Conservation (phyloP, 2,113 vertebrate genomes). For the Psittacula cyanocephala region DNA sequence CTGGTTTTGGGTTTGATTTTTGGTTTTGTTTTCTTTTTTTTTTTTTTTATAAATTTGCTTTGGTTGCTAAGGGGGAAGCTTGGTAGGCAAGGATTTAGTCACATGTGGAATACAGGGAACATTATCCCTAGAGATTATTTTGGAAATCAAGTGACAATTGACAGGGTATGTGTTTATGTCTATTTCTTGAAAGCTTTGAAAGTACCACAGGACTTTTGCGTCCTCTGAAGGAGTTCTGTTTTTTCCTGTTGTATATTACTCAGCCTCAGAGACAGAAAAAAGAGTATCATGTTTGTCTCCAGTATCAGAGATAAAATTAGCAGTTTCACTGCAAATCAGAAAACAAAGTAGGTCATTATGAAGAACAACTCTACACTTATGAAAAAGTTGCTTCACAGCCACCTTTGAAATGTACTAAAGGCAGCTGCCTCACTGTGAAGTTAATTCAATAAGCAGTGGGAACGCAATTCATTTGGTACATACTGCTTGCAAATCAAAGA, state of each 20-base stretch:
- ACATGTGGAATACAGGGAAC: background rate
- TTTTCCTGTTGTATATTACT: constrained; percentile 13
- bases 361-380: background rate
- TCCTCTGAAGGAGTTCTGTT: background rate
- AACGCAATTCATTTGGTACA: background rate
- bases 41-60: background rate
- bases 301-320: constrained; percentile 43
- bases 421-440: constrained; percentile 10
- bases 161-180: background rate
- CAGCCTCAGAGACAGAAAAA: constrained; percentile 25
- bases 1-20: background rate
- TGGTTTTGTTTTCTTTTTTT: background rate
- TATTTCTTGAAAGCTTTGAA: constrained; percentile 23
- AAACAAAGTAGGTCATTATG: constrained; percentile 3
- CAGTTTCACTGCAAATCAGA: constrained; percentile 45
- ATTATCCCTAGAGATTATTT: constrained; percentile 30
- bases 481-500: constrained; percentile 15
- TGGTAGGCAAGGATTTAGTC: constrained; percentile 15
- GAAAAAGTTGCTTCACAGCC: constrained; percentile 1
- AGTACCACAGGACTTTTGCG: constrained; percentile 31
- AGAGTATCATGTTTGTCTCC: background rate
- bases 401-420: background rate
- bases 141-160: constrained; percentile 37
- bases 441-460: constrained; percentile 29
- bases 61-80: constrained; percentile 29